Evolutionary conservation across 2,888 invertebrate species (phyloP), one percentile per base, ranked within the genome.

Genomic region (Conops quadrifasciatus): DNA sequence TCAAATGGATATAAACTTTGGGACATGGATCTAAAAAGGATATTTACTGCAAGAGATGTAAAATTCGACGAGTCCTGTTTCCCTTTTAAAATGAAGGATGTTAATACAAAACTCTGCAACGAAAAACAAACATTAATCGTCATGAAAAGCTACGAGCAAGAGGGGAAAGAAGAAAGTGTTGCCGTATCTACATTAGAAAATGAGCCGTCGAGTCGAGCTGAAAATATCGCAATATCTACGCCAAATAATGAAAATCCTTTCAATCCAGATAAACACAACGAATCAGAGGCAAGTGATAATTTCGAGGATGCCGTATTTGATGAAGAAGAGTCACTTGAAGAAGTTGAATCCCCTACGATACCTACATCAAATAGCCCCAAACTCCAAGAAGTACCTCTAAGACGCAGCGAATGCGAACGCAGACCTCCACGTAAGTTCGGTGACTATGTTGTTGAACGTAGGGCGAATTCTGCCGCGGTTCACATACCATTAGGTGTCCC

Each of bases 1-100:
- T 26, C 53, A 13, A 72, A 72, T 65, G 70, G 70, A 9, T 75
- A 74, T 58, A 56, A 58, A 13, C 51, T 73, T n/a, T 71, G 74
- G 71, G 70, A 73, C 65, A 21, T 60, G 9, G 47, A 13, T 24
- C 9, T n/a, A 28, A 30, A 66, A 21, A 74, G 53, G 68, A 26
- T 71, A 3, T 21, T 58, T 4, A 45, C 72, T 21, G 64, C 67
- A 19, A 56, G 71, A 11, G 67, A 71, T 36, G 72, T 73, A 16
- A 62, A 30, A 56, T 72, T 74, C 16, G 49, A 72, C 28, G 67
- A 74, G 26, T 36, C 58, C 1, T 75, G 9, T 49, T 72, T 70
- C 24, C 59, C 70, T 66, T 1, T 28, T 49, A 47, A n/a, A n/a
- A n/a, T n/a, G n/a, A n/a, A 26, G n/a, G 21, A 59, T 36, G 26